These are phyloP conservation scores for Cecidostiba fungosa DNA, from an alignment of 2,888 invertebrate species.

Conservation along the genomic window DNA sequence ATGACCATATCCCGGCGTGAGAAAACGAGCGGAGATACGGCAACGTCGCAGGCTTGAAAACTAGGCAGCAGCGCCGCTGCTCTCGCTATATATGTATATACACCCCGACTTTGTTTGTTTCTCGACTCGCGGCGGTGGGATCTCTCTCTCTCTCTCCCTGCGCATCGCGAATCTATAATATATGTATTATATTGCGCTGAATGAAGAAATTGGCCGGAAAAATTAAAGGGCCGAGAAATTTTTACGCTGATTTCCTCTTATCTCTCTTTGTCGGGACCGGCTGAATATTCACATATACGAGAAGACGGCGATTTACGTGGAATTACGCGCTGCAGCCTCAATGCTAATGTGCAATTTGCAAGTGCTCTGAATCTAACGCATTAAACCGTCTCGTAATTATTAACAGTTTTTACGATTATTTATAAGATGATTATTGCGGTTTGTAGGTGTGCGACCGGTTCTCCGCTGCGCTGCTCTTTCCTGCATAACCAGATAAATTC, in stretches of 20 bases:
- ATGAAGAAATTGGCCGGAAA: slow-evolving; percentile 40
- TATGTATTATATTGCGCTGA: background rate
- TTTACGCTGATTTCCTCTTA: background rate
- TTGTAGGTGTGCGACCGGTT: background rate
- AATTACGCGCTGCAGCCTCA: background rate
- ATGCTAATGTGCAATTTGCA: slow-evolving; percentile 23
- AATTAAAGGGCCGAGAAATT: slow-evolving; percentile 47
- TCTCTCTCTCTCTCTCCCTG: background rate
- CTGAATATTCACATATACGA: background rate
- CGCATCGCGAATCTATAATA: background rate
- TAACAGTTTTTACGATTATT: background rate
- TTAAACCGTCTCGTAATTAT: slow-evolving; percentile 6
- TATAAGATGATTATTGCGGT: background rate
- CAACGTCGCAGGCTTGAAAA: slow-evolving; percentile 58
- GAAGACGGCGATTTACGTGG: slow-evolving; percentile 8
- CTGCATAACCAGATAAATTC: background rate
- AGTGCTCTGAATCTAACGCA: slow-evolving; percentile 9
- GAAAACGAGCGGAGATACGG: slow-evolving; percentile 61
- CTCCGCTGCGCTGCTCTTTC: background rate
- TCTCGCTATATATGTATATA: background rate
- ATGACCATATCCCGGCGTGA: slow-evolving; percentile 61
- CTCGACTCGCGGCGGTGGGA: background rate
- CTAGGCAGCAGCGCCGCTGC: slow-evolving; percentile 19
- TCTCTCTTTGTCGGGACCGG: background rate
- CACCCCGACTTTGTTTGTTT: background rate